These are phyloP conservation scores for Plectropomus leopardus DNA, from an alignment of 2,113 vertebrate species.

Conservation along the genomic window DNA sequence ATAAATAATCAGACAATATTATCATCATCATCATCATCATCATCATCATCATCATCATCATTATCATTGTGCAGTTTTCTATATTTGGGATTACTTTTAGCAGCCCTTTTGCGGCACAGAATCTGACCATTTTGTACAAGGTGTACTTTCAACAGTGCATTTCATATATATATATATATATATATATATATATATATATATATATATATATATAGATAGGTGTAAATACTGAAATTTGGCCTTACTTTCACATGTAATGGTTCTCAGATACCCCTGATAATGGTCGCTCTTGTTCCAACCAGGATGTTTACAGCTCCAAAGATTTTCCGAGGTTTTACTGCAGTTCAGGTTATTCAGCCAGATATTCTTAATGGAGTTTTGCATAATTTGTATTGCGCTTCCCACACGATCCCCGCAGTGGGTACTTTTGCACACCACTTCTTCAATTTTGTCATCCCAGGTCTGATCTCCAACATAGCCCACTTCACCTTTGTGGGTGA, in stretches of 20 bases:
- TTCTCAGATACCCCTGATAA: rapidly evolving
- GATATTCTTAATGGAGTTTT: rapidly evolving
- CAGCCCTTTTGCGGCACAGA: not conserved
- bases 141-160: not conserved
- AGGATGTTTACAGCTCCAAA: conserved; percentile 31
- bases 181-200: too few relatives aligned
- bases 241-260: conserved; percentile 50
- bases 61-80: not conserved
- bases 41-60: not conserved
- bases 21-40: not conserved
- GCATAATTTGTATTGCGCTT: rapidly evolving
- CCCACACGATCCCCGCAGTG: conserved; percentile 11
- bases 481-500: rapidly evolving
- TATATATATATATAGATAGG: too few relatives aligned
- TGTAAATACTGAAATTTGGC: not conserved
- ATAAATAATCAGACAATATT: not conserved
- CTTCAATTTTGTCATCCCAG: not conserved
- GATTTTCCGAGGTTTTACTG: rapidly evolving
- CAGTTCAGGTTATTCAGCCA: conserved; percentile 67
- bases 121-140: not conserved
- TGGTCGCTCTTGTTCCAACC: not conserved
- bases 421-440: conserved; percentile 68
- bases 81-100: not conserved
- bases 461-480: conserved; percentile 50
- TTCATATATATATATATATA: too few relatives aligned